These are phyloP conservation scores for Corythornis leucogaster DNA, from an alignment of 2,797 vertebrate genomes.

Conservation along the genomic window DNA sequence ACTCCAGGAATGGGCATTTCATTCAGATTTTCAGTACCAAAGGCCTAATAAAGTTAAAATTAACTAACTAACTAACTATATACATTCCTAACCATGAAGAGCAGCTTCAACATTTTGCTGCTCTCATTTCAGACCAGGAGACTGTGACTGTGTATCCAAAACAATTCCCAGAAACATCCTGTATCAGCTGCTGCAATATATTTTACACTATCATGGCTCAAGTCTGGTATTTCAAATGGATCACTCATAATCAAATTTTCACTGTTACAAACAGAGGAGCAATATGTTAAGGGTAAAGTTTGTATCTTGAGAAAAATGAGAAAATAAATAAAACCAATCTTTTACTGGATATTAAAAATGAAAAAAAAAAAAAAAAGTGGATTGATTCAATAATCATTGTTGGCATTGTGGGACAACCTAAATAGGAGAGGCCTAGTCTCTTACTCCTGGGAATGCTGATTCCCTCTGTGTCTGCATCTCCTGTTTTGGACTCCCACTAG, in stretches of 20 bases:
- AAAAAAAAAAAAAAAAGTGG: not conserved
- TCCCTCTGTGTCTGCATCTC: not conserved
- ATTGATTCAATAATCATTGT: not conserved
- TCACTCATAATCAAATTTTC: not conserved
- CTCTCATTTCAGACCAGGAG: not conserved
- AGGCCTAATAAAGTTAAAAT: not conserved
- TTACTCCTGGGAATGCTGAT: not conserved
- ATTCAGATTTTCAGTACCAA: not conserved
- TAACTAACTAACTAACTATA: too few relatives aligned
- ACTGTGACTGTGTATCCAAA: not conserved
- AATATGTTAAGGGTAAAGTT: not conserved
- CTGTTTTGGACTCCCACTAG: not conserved
- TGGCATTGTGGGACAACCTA: not conserved
- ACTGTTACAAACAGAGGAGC: not conserved
- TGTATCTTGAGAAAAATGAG: not conserved
- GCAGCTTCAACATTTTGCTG: not conserved
- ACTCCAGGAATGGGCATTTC: not conserved
- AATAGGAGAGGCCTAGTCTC: not conserved
- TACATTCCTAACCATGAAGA: not conserved
- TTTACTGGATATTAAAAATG: not conserved
- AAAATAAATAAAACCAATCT: too few relatives aligned
- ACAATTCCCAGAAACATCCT: not conserved
- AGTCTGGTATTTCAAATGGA: not conserved
- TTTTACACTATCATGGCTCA: not conserved
- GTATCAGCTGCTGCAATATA: not conserved